Conservation (phyloP, 1,140 invertebrate species). For the Cryptotermes secundus region DNA sequence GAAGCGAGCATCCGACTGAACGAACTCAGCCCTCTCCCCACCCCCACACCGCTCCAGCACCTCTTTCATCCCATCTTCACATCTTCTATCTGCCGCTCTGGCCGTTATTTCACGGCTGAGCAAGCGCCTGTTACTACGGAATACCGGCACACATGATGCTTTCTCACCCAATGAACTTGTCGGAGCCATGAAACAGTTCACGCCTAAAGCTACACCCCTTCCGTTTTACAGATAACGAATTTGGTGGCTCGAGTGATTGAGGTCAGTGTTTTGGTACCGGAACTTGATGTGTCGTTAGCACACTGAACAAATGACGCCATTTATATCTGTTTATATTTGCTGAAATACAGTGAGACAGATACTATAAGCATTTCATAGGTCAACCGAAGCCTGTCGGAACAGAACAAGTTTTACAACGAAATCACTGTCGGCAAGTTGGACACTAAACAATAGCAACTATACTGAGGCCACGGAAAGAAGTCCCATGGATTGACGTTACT, state of each 20-base stretch:
- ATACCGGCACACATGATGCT: background rate
- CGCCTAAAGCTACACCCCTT: no score
- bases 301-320: no score
- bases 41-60: background rate
- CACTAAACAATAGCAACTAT: no score
- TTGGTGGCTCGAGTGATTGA: background rate
- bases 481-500: no score
- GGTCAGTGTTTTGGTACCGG: background rate
- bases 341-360: no score
- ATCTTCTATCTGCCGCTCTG: background rate
- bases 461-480: no score
- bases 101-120: background rate
- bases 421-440: no score
- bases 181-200: background rate
- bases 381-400: no score
- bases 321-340: no score
- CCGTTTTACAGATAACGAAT: background rate
- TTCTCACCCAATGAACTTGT: conserved; percentile 10
- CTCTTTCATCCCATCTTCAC: conserved; percentile 1
- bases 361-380: no score
- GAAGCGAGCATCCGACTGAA: background rate
- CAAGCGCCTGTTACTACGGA: background rate
- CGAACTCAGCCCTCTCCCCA: background rate
- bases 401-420: no score
- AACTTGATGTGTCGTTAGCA: no score